Evolutionary conservation across 2,888 invertebrate genomes (phyloP).

Genomic region (Dastarcus helophoroides): DNA sequence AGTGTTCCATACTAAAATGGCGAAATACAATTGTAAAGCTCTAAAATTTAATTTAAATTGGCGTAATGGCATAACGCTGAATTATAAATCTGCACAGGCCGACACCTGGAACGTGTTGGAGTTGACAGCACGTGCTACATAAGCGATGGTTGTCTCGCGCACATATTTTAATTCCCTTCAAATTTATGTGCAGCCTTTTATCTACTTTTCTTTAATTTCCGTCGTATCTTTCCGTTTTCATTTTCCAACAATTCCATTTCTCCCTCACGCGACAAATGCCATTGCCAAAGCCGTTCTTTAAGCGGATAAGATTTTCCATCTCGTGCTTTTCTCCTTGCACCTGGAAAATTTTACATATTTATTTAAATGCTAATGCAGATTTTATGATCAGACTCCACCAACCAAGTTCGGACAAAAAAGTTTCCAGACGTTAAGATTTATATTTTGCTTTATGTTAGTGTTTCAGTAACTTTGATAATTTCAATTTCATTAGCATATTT

Average conservation of each 20-base stretch:
- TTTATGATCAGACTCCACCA: no score
- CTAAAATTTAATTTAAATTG: no score
- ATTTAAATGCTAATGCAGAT: background rate
- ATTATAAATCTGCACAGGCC: background rate
- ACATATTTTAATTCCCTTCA: constrained; percentile 1
- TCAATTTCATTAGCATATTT: no score
- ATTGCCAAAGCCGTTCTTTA: background rate
- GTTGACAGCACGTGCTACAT: background rate
- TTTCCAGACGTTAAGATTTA: no score
- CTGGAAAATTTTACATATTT: constrained; percentile 1
- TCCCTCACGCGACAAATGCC: background rate
- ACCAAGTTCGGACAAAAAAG: no score
- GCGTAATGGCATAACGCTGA: no score
- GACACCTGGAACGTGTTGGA: constrained; percentile 1
- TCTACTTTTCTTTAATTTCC: constrained; percentile 1
- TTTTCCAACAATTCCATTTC: background rate
- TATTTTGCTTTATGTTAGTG: no score
- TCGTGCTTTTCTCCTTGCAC: no score
- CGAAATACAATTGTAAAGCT: no score
- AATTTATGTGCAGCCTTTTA: constrained; percentile 1
- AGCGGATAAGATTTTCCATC: constrained; percentile 1
- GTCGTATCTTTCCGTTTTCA: background rate
- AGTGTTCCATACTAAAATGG: no score
- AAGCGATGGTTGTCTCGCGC: background rate
- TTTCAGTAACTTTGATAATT: no score